Evolutionary conservation across 2,888 invertebrate genomes (phyloP), one percentile per base, ranked within the genome.

Genomic region (Metalampra italica): DNA sequence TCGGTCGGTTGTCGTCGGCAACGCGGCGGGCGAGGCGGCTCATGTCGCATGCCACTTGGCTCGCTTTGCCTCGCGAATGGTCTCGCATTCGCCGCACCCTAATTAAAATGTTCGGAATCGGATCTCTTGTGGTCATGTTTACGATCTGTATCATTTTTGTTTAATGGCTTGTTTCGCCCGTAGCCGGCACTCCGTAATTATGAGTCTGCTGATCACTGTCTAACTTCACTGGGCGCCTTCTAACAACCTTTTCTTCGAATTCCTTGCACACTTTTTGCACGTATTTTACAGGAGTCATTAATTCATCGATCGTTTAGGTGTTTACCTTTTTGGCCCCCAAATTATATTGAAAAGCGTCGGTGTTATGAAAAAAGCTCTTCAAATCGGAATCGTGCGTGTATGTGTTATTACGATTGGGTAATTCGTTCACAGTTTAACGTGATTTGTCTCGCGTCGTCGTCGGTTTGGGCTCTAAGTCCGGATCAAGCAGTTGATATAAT

Each of bases 101-200:
- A 86, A 89, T 89, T 88, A 87, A 86, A 86, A 82, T 73, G 81
- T 87, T 80, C 69, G 58, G 70, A 78, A 82, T 81, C 72, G 76
- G 71, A 81, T 80, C 71, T 66, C 61, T 62, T 66, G 68, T 68
- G 71, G 66, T 66, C 68, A 58, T 64, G 65, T 72, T 72, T 68
- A 75, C 77, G 87, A 87, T 86, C 64, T 60, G 66, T 81, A 87
- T 87, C 85, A 82, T 75, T 84, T 84, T 84, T 75, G 75, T 78
- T 79, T 84, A 86, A 85, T 84, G 85, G 83, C 70, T 75, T 82
- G 78, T 77, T 79, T 74, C 72, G 70, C 61, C 56, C 60, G 62
- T 55, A 54, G 65, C 60, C 59, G 60, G 64, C 67, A 62, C 64
- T 49, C 52, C 51, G 54, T 50, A 47, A 52, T 50, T 47, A 52